Percentiles rank a stretch among this genome's conserved stretches.
phyloP scores from a whole-genome alignment of 2,113 vertebrate species.

The Thalassoma bifasciatum region DNA sequence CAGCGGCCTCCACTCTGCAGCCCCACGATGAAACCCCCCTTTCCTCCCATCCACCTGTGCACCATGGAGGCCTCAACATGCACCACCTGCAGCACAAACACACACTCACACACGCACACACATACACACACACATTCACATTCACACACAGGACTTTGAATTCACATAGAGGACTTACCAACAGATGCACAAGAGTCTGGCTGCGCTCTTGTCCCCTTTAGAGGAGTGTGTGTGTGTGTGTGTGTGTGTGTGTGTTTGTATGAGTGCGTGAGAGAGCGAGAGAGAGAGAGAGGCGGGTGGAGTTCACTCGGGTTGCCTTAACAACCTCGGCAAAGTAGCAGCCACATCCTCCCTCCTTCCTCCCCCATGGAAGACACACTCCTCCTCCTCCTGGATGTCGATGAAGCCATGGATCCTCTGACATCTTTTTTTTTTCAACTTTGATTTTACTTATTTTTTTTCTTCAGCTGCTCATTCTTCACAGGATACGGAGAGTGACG shows the following conservation, averaged over 20 bases:
- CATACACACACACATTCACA: constrained; percentile 8
- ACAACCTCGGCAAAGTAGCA: constrained; percentile 56
- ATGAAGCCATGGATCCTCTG: constrained; percentile 64
- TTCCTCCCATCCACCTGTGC: constrained; percentile 51
- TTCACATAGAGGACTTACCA: constrained; percentile 25
- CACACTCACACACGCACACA: constrained; percentile 37
- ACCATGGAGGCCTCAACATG: constrained; percentile 87
- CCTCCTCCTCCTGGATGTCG: constrained; percentile 28
- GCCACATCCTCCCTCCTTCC: constrained; percentile 44
- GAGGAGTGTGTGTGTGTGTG: constrained; percentile 19
- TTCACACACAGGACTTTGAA: constrained; percentile 35
- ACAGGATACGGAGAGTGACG: constrained; percentile 4
- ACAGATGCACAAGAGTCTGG: constrained; percentile 73
- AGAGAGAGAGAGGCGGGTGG: constrained; percentile 36
- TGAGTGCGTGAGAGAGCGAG: constrained; percentile 8
- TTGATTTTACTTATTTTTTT: constrained; percentile 46
- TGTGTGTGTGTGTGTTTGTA: constrained; percentile 6
- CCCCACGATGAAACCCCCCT: constrained; percentile 91
- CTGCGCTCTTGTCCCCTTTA: constrained; percentile 45
- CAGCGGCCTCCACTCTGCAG: constrained; percentile 94
- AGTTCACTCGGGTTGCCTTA: constrained; percentile 56
- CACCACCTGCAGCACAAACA: constrained; percentile 81
- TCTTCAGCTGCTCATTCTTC: constrained; percentile 30
- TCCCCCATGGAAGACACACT: constrained; percentile 35
- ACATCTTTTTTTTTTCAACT: constrained; percentile 26